Evolutionary conservation across 2,113 vertebrate genomes (phyloP).

Genomic region (Otocyon megalotis): DNA sequence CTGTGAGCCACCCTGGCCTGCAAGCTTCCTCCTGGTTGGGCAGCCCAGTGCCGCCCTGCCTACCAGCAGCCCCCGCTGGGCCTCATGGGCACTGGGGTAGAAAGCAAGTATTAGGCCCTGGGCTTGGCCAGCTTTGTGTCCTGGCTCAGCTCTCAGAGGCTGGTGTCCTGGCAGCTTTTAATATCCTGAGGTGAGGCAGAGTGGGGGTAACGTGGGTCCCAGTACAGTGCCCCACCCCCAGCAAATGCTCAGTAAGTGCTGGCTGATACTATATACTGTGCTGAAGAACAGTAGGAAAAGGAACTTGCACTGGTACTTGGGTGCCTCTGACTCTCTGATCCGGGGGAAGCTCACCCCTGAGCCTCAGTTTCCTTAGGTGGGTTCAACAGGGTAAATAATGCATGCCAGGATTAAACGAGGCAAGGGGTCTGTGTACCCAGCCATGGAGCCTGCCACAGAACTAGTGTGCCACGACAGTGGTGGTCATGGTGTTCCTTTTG

Average conservation of each 20-base stretch:
- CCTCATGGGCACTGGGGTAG: neutral
- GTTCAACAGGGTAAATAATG: too few relatives aligned
- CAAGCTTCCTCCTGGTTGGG: neutral
- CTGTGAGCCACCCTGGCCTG: neutral
- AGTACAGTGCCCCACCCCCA: too few relatives aligned
- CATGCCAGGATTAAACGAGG: neutral
- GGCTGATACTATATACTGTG: neutral
- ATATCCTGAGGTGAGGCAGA: neutral
- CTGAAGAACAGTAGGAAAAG: neutral
- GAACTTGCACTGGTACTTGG: neutral
- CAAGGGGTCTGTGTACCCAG: neutral
- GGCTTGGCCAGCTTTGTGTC: neutral
- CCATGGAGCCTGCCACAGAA: neutral
- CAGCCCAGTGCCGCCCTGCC: neutral
- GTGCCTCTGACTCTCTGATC: neutral
- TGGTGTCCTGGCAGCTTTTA: neutral
- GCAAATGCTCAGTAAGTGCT: neutral
- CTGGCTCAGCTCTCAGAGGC: neutral
- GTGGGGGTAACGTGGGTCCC: neutral
- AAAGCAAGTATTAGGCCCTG: neutral
- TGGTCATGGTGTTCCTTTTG: neutral
- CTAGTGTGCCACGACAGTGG: neutral
- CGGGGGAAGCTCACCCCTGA: neutral
- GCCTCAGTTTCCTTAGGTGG: neutral
- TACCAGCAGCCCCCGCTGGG: neutral